Evolutionary conservation across 2,888 invertebrate species (phyloP), one percentile per base, ranked within the genome.

Genomic region (Nephrocerus scutellatus): DNA sequence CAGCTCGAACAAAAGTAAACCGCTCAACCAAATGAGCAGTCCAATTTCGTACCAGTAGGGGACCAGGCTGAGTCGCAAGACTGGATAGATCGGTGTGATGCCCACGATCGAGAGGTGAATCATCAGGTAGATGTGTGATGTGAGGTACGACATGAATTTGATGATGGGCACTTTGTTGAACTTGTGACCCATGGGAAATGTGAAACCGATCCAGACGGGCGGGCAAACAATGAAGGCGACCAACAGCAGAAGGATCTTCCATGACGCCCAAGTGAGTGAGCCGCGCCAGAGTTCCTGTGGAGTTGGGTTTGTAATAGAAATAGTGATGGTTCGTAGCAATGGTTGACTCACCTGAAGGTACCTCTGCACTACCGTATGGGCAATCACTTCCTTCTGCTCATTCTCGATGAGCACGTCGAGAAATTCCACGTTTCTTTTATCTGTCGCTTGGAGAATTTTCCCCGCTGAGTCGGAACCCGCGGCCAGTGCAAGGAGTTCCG

Each of bases 121-220:
- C 84, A 97, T 95, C 53, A 98, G 80, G 71, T 96, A 96, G 57
- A 98, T 84, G 72, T 99, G 98, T 6, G 97, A 96, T 16, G 97
- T 96, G 56, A 99, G 77, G 71, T 98, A 97, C 29, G 96, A 95
- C 88, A 97, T 96, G 72, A 98, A 99, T 72, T 98, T 98, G 62
- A 99, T 95, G 62, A 98, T 96, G 41, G 98, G 98, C 59, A 97
- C 91, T 75, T 95, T 91, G 75, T 93, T 90, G 72, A 88, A 93
- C 70, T 87, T 87, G 73, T 93, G 92, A 26, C 90, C 90, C 61
- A 95, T 72, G 35, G 96, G 96, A 62, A 96, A 79, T 47, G 95
- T 93, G 68, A 96, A 91, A 33, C 87, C 83, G 52, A 96, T 74
- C 96, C 96, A 98, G 21, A 97, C 83, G 6, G 96, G 91, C 24